These are phyloP conservation scores for Thamnophis sirtalis DNA, from an alignment of 2,113 vertebrate species.

Conservation along the genomic window DNA sequence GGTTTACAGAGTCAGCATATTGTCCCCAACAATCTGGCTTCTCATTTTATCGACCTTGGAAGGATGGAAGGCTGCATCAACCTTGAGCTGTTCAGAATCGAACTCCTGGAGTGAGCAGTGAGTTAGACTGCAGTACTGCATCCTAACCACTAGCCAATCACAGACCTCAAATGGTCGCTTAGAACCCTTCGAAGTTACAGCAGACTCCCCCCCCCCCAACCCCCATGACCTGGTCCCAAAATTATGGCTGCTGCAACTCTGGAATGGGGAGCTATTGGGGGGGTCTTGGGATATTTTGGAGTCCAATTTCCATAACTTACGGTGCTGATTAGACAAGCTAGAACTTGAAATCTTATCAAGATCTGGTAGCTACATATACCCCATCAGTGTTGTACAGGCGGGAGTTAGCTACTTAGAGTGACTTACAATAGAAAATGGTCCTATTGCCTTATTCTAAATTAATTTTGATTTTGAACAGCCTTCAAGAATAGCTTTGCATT, in stretches of 20 bases:
- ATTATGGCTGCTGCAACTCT: neutral
- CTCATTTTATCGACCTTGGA: no score
- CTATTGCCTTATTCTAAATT: neutral
- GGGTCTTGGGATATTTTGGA: neutral
- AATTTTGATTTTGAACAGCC: neutral
- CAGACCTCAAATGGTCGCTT: neutral
- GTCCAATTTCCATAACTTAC: neutral
- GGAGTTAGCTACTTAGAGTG: neutral
- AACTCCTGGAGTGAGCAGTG: no score
- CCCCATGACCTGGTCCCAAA: neutral
- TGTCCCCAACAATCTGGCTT: no score
- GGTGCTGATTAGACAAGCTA: neutral
- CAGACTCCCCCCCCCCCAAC: neutral
- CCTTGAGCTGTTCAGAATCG: no score
- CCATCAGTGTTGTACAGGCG: neutral
- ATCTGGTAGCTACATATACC: neutral
- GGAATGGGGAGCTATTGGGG: neutral
- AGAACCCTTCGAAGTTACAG: neutral
- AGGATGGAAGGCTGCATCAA: no score
- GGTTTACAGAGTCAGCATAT: no score
- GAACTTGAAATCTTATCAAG: neutral
- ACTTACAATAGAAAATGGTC: neutral
- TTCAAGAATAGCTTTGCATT: neutral
- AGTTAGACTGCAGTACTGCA: no score
- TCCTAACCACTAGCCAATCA: no score